phyloP scores from a whole-genome alignment of 2,113 vertebrate species.

The Nycticebus coucang region DNA sequence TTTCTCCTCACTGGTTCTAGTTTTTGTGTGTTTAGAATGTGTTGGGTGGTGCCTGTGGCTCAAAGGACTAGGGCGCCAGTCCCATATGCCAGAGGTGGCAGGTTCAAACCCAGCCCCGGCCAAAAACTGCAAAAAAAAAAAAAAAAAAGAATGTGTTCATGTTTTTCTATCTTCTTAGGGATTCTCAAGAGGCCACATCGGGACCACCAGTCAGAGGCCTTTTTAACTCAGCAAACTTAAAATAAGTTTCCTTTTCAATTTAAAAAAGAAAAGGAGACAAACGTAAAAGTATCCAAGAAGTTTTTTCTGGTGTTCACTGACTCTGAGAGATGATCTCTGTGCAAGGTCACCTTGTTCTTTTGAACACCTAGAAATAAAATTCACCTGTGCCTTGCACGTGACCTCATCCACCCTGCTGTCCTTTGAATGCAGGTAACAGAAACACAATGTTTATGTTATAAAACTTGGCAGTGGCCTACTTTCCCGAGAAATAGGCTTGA shows the following conservation, averaged over 20 bases:
- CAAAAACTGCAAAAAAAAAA: no score
- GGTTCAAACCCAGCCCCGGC: no score
- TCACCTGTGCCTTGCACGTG: slow-evolving; percentile 32
- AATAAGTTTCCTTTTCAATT: neutral
- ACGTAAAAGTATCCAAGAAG: neutral
- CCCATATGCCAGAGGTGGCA: no score
- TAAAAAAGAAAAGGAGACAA: neutral
- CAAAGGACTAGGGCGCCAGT: no score
- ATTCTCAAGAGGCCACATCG: neutral
- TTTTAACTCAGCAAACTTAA: slow-evolving; percentile 3
- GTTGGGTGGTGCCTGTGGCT: neutral
- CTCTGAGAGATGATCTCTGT: neutral
- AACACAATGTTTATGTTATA: slow-evolving; percentile 58
- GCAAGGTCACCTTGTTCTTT: neutral
- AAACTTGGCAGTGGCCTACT: slow-evolving; percentile 56
- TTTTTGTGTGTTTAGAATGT: neutral
- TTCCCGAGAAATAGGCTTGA: slow-evolving; percentile 59
- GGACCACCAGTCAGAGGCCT: neutral
- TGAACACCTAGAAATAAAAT: slow-evolving; percentile 32
- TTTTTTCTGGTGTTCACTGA: neutral
- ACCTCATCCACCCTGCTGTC: neutral
- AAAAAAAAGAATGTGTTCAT: neutral
- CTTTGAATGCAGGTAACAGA: slow-evolving; percentile 48
- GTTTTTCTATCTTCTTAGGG: neutral
- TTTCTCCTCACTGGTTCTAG: neutral